phyloP scores from a whole-genome alignment of 2,888 invertebrate species.

The Noctua fimbriata region DNA sequence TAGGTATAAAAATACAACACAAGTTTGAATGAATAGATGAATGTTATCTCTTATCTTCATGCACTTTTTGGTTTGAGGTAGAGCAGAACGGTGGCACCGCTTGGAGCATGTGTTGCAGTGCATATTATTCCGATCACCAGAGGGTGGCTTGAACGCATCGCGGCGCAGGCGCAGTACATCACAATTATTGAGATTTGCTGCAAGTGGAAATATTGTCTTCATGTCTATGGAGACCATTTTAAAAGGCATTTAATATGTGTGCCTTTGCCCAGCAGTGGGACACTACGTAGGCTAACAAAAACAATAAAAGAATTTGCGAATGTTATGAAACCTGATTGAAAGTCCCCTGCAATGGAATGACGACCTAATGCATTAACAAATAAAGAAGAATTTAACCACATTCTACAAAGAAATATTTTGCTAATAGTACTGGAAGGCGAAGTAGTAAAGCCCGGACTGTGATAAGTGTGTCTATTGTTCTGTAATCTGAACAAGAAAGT shows the following conservation, averaged over 20 bases:
- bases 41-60: slow-evolving; percentile 48
- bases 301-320: neutral
- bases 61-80: slow-evolving; percentile 44
- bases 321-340: neutral
- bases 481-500: neutral
- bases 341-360: too few species aligned
- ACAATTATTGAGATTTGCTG: slow-evolving; percentile 13
- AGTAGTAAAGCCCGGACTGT: neutral
- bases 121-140: slow-evolving; percentile 37
- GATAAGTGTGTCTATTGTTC: slow-evolving; percentile 20
- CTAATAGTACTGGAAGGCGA: neutral
- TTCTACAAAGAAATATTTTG: neutral
- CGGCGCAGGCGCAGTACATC: neutral
- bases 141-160: slow-evolving; percentile 31
- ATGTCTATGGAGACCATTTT: neutral
- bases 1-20: neutral
- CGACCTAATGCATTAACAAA: neutral
- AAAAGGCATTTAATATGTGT: neutral
- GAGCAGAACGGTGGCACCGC: slow-evolving; percentile 54
- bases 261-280: neutral
- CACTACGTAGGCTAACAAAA: neutral
- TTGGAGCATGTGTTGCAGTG: slow-evolving; percentile 5
- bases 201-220: neutral
- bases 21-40: neutral
- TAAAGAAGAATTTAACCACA: neutral